Base-by-base conservation (phyloP, 2,113 vertebrate genomes). In the Coptodon bakossiorum region DNA sequence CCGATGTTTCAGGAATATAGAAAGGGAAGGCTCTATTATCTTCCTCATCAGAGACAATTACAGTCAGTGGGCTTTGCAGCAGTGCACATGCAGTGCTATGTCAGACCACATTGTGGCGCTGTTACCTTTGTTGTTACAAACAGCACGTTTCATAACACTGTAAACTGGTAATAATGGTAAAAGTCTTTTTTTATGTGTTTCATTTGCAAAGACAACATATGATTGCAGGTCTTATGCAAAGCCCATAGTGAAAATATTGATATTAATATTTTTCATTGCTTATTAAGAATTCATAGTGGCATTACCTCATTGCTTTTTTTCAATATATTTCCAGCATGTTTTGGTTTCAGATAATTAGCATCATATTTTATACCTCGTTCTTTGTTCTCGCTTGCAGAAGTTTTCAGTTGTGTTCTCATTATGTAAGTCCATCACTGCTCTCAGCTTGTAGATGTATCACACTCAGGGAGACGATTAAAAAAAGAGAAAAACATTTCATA, bases 91-190 rank as follows among this genome's bases (percentile, higher is more conserved):
- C 71, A 48, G 24, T 19, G 6, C 22, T 29, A 1, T 1, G 6
- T 2, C 40, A 48, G 71, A 76, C 71, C 93, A 91, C 90, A 19
- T 3, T 80, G 87, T 50, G 93, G 90, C 17, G 13, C 68, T 91
- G 78, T 90, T 86, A 9, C 40, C 85, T 81, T 86, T 87, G 40
- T 45, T 31, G 40, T 34, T 34, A 2, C 29, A 22, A 56, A 45
- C 6, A 5, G 10, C 53, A 56, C 0, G 3, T 36, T 78, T 54
- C 43, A 48, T 38, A 34, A 71, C 5, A 34, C 34, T 80, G 9
- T 68, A 7, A 34, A 79, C 40, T 27, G 36, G 84, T 43, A 4
- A 52, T 81, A 14, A 9, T 63, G 4, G 10, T 61, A 52, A 45
- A 73, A 53, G 9, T 53, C 9, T 10, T 48, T 71, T 45, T 71